Conservation (phyloP, 1,140 invertebrate species). For the Portunus trituberculatus region DNA sequence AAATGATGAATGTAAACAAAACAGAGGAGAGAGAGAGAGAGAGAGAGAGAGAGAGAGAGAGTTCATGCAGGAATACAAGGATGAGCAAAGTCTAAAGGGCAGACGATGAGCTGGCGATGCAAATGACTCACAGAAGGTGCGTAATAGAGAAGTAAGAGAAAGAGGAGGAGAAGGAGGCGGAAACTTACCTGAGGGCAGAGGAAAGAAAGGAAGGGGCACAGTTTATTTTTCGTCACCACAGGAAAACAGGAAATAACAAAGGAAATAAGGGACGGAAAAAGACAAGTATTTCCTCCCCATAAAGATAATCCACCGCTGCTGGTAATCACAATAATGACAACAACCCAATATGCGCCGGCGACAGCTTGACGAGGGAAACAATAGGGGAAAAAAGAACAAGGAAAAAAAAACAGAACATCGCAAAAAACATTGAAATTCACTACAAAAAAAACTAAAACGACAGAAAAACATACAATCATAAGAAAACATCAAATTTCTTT, state of each 20-base stretch:
- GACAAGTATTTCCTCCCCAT: not conserved
- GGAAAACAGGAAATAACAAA: not conserved
- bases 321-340: not conserved
- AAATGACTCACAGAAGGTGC: not conserved
- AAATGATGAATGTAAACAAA: constrained; percentile 22
- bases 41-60: constrained; percentile 17
- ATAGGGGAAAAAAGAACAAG: too few species aligned
- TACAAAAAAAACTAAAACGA: too few species aligned
- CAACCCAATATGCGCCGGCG: not conserved
- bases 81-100: not conserved
- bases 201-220: not conserved
- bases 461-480: too few species aligned
- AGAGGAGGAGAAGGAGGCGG: not conserved
- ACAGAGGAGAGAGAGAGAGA: not conserved
- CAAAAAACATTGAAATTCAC: too few species aligned
- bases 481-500: too few species aligned
- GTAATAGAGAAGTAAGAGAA: not conserved
- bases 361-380: not conserved
- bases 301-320: not conserved
- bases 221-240: not conserved
- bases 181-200: not conserved
- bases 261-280: not conserved
- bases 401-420: too few species aligned
- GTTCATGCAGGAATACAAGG: not conserved
- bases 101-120: not conserved